A percentile compares a stretch with the other conserved stretches of the same genome.
Evolutionary conservation across 2,797 vertebrate species (phyloP).

Genomic region (Artibeus lituratus): DNA sequence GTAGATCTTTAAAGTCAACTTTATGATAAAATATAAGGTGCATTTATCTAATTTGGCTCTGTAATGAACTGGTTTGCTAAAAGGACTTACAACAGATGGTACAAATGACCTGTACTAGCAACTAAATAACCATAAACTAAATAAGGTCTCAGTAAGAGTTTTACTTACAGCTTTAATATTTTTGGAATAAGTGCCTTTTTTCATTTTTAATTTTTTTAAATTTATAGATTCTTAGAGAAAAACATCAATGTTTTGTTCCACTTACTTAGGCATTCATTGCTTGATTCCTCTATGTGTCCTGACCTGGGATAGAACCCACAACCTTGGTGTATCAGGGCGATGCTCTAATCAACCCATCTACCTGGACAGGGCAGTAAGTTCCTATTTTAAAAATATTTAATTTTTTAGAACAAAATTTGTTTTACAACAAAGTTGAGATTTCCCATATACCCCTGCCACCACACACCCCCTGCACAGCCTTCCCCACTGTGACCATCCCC

Average conservation of each 20-base stretch:
- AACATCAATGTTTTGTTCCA: not conserved
- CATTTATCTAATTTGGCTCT: constrained; percentile 21
- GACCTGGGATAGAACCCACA: not conserved
- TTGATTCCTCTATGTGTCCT: not conserved
- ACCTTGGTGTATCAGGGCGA: not conserved
- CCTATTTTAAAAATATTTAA: not conserved
- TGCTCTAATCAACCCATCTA: not conserved
- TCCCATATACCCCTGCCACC: not conserved
- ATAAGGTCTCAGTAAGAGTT: not conserved
- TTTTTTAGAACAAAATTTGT: not conserved
- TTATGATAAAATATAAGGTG: not conserved
- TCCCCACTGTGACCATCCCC: not conserved
- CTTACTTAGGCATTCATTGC: not conserved
- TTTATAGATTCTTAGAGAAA: no score
- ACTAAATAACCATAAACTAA: not conserved
- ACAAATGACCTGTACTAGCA: not conserved
- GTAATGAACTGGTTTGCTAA: not conserved
- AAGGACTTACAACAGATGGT: not conserved
- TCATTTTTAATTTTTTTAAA: not conserved
- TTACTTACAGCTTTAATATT: not conserved
- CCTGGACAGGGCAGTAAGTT: not conserved
- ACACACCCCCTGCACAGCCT: not conserved
- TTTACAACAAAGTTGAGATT: not conserved
- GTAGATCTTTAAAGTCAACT: constrained; percentile 24
- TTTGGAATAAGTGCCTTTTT: not conserved